Evolutionary conservation across 2,797 vertebrate genomes (phyloP), one percentile per base, ranked within the genome.

Genomic region (Hypotaenidia okinawae): DNA sequence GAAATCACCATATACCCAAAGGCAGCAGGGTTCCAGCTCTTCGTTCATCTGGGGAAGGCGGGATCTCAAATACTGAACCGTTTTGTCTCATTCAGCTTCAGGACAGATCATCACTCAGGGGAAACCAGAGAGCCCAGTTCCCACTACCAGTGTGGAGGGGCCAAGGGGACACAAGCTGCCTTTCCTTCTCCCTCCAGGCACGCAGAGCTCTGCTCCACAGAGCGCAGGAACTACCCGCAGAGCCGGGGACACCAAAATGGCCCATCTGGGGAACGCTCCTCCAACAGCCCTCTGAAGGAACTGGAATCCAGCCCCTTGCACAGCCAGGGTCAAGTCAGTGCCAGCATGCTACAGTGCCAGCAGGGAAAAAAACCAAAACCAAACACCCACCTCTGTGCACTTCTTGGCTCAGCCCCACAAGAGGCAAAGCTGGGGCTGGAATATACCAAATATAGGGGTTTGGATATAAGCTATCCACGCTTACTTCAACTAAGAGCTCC

Each of bases 171-270:
- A 75, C 19, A 67, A 54, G 23, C 57, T 43, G 35, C 19, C 63
- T 61, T 49, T 49, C 11, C 6, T 58, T 70, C 11, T 22, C 37
- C 61, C 69, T 54, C 45, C 18, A 22, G 67, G 47, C 16, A 37
- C 11, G 16, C 43, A 74, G 41, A 66, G 11, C 10, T 63, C 6
- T 2, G 6, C 1, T 0, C 2, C 3, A 43, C 1, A 16, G 25
- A 74, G 49, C 61, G 67, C 10, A 59, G 37, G 18, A 67, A 67
- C 32, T 37, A 58, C 70, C 23, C 35, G 54, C 30, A 59, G 55
- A 66, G 27, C n/a, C 66, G 28, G 51, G 75, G n/a, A 45, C 76
- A 54, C 4, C 30, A 35, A 86, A 64, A 70, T 64, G 11, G 15
- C 30, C 45, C 7, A 1, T 23, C 28, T n/a, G 35, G 41, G 18